Evolutionary conservation across 2,797 vertebrate genomes (phyloP), one percentile per base, ranked within the genome.

Genomic region (Astyanax mexicanus): DNA sequence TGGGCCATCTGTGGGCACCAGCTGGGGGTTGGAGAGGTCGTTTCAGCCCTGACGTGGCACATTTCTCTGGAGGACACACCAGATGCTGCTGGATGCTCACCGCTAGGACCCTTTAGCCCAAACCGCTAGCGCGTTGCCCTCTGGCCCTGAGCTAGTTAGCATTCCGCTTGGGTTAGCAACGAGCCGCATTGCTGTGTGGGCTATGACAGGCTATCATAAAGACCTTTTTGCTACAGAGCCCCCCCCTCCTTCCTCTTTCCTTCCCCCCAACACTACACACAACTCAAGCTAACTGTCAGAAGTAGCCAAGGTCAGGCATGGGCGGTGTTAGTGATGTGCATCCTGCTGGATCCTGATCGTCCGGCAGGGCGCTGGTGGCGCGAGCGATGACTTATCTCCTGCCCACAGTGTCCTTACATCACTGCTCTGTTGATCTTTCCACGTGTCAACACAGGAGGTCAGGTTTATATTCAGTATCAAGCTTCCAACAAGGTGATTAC

Each of bases 1-100:
- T 15, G 55, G 64, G 12, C 66, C 74, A 76, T 76, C 66, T 76
- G 74, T 54, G 57, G 37, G 10, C 74, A 54, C 57, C 74, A 69
- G 57, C 66, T 69, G 74, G 66, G 66, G 57, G 66, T 76, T 25
- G 9, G 21, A 49, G 66, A 29, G 74, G 74, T 76, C 66, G n/a
- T 62, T 44, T 62, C 29, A 76, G 12, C 45, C 60, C 51, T 29
- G 25, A 62, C 66, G 40, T 52, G 66, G 47, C 66, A 4, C 45
- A 21, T 52, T 27, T 49, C 38, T 62, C 45, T 52, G 66, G 68
- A 61, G 27, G 66, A 69, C 35, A 38, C 32, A 15, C 32, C 64
- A 32, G 72, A 49, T 74, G 72, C 55, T 57, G 54, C 25, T 58
- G 27, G 19, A 71, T 47, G 19, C 72, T 47, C 62, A 67, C 27